Conservation (phyloP, 2,113 vertebrate genomes). For the Chauna torquata region DNA sequence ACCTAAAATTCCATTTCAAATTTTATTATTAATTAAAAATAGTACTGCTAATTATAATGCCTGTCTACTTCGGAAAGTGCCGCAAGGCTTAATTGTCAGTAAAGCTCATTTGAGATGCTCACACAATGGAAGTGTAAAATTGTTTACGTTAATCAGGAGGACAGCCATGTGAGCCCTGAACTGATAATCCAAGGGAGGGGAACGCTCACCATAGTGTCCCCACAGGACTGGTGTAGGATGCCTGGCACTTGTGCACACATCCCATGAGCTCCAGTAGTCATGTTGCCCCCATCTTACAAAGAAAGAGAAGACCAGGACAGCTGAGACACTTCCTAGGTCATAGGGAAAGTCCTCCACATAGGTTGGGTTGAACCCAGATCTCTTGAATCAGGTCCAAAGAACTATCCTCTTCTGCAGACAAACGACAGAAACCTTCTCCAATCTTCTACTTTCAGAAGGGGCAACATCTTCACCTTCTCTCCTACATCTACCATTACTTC, state of each 20-base stretch:
- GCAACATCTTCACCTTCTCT: neutral
- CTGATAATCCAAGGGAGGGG: too few relatives aligned
- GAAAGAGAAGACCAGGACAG: neutral
- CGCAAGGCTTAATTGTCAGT: slow-evolving; percentile 35
- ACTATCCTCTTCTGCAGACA: neutral
- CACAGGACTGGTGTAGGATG: neutral
- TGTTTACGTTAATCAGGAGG: neutral
- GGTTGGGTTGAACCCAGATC: neutral
- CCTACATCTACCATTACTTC: neutral
- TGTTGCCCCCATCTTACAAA: neutral
- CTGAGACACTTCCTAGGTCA: neutral
- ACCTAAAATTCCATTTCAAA: slow-evolving; percentile 24
- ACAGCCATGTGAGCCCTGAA: neutral
- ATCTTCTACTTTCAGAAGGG: neutral
- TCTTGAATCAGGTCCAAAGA: neutral
- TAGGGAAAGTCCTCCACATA: too few relatives aligned
- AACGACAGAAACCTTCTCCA: neutral
- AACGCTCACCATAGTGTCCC: fast-evolving
- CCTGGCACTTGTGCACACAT: neutral
- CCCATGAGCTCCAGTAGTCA: neutral
- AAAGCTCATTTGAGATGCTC: slow-evolving; percentile 38
- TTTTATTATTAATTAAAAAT: slow-evolving; percentile 57
- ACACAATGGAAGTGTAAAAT: neutral
- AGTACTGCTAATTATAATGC: slow-evolving; percentile 41
- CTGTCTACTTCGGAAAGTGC: slow-evolving; percentile 41